Evolutionary conservation across 2,797 vertebrate genomes (phyloP).

Genomic region (Orientallactaga sibirica): DNA sequence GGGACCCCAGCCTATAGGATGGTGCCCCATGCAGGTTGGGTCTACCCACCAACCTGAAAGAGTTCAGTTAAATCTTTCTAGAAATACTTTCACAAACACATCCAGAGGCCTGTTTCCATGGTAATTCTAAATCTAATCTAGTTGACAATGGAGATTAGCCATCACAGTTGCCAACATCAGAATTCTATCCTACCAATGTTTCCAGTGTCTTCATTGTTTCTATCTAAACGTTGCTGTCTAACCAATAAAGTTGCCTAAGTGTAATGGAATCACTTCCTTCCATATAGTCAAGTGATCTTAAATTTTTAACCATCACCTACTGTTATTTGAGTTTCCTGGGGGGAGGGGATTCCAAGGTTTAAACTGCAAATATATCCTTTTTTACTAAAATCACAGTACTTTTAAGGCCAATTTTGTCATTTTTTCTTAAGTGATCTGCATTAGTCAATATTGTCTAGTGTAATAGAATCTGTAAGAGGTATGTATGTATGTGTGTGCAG

Average conservation of each 20-base stretch:
- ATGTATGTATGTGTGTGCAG: not conserved
- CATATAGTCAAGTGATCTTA: not conserved
- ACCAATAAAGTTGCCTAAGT: constrained; percentile 19
- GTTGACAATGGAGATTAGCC: too few species aligned
- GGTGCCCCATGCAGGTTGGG: too few species aligned
- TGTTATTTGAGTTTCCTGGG: not conserved
- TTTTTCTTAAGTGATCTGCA: constrained; percentile 4
- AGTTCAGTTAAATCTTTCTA: too few species aligned
- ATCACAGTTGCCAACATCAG: not conserved
- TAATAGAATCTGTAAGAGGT: not conserved
- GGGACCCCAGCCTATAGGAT: too few species aligned
- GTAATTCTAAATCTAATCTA: too few species aligned
- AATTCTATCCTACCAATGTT: not conserved
- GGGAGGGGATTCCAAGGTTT: not conserved
- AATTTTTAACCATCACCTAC: constrained; percentile 2
- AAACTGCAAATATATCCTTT: not conserved
- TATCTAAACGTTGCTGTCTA: not conserved
- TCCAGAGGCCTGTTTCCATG: too few species aligned
- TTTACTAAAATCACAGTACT: not conserved
- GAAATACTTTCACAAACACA: too few species aligned
- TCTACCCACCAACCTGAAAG: too few species aligned
- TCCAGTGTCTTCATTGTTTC: not conserved
- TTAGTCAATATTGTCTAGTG: constrained; percentile 1
- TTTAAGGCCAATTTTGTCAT: not conserved
- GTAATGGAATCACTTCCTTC: constrained; percentile 41